These are phyloP conservation scores for Thalassoma bifasciatum DNA, from an alignment of 2,113 vertebrate species.

Conservation along the genomic window DNA sequence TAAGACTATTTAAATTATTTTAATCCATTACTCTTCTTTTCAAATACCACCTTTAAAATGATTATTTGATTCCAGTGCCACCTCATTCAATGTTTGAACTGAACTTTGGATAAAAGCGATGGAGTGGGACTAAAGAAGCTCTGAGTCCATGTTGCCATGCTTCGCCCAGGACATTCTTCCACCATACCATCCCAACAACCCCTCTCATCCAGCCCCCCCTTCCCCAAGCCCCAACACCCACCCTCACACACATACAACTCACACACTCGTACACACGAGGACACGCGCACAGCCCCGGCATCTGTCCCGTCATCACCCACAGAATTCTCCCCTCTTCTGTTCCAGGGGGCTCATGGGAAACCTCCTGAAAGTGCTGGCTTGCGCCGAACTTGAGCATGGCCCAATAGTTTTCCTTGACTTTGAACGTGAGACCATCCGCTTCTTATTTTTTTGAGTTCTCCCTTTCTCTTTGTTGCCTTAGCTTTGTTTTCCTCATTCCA, in stretches of 20 bases:
- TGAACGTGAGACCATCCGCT: slow-evolving; percentile 95
- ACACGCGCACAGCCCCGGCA: slow-evolving; percentile 71
- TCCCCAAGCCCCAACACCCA: slow-evolving; percentile 34
- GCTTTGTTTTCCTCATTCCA: slow-evolving; percentile 57
- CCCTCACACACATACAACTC: slow-evolving; percentile 37
- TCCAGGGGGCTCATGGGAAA: slow-evolving; percentile 96
- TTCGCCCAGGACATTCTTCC: slow-evolving; percentile 67
- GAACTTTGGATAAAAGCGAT: not conserved
- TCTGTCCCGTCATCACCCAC: slow-evolving; percentile 84
- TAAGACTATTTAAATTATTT: no score
- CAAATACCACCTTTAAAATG: not conserved
- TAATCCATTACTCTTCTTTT: not conserved
- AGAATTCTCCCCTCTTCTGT: slow-evolving; percentile 91
- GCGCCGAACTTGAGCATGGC: slow-evolving; percentile 95
- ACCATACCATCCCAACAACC: slow-evolving; percentile 61
- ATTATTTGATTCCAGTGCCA: no score
- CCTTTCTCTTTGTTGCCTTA: slow-evolving; percentile 70
- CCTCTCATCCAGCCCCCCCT: slow-evolving; percentile 55
- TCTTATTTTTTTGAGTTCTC: slow-evolving; percentile 81
- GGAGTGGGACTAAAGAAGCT: slow-evolving; percentile 75
- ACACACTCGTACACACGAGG: slow-evolving; percentile 39
- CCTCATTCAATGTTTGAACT: not conserved
- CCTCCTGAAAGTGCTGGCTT: slow-evolving; percentile 97
- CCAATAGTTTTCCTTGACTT: slow-evolving; percentile 98
- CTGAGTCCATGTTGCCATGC: slow-evolving; percentile 68